phyloP scores from a whole-genome alignment of 2,113 vertebrate genomes.

The Perognathus longimembris region DNA sequence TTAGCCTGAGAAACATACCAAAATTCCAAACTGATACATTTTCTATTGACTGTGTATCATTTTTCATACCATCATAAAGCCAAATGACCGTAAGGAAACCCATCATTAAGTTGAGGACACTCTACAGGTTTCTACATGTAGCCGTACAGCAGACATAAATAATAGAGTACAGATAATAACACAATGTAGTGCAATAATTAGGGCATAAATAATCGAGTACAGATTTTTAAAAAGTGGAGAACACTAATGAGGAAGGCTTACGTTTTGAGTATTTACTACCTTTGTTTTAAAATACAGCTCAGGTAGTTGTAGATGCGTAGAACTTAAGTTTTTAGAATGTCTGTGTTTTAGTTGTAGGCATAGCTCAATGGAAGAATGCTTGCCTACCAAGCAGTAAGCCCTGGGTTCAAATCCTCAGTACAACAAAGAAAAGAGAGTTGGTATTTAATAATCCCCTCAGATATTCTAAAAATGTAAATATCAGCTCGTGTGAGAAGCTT shows the following conservation, averaged over 20 bases:
- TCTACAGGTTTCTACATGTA: neutral
- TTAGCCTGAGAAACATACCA: neutral
- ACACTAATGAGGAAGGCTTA: neutral
- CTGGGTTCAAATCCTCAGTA: neutral
- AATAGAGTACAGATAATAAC: neutral
- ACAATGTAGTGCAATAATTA: too few species aligned
- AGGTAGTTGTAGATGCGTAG: too few species aligned
- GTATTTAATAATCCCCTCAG: neutral
- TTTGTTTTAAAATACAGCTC: neutral
- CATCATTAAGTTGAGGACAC: neutral
- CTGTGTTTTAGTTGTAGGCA: too few species aligned
- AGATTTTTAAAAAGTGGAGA: neutral
- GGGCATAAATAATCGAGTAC: neutral
- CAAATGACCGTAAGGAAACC: neutral
- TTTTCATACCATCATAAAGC: neutral
- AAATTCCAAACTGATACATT: neutral
- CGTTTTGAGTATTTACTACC: neutral
- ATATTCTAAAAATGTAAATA: conserved; percentile 1
- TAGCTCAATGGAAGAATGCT: neutral
- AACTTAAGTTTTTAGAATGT: too few species aligned
- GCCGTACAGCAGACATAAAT: neutral
- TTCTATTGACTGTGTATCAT: neutral
- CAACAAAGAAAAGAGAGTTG: neutral
- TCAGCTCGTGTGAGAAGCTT: neutral
- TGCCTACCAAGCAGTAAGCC: neutral